phyloP scores from a whole-genome alignment of 2,888 invertebrate genomes.

The Cantharis lateralis region DNA sequence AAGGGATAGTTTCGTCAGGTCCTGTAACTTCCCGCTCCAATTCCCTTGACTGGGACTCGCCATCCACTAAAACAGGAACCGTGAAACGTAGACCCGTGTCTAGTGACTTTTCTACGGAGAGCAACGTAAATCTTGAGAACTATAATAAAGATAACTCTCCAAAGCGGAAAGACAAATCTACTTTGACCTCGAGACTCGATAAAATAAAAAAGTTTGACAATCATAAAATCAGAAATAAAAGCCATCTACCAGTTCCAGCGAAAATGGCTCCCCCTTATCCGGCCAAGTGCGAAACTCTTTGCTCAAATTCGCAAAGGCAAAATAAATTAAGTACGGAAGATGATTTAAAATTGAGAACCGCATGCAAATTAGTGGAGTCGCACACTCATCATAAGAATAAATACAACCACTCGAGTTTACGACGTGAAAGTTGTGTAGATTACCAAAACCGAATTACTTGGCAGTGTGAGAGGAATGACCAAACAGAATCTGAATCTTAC shows the following conservation, averaged over 20 bases:
- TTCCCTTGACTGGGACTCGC: conserved; percentile 72
- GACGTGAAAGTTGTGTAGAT: not conserved
- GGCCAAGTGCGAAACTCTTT: not conserved
- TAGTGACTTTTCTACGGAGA: conserved; percentile 32
- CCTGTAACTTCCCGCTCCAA: conserved; percentile 36
- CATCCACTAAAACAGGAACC: conserved; percentile 72
- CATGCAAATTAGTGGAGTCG: not conserved
- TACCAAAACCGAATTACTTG: not conserved
- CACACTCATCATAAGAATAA: not conserved
- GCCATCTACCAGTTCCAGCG: not conserved
- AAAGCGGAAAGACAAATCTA: conserved; percentile 7
- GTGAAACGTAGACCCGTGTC: conserved; percentile 70
- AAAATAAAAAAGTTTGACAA: not conserved
- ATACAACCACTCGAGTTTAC: not conserved
- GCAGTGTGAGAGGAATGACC: not conserved
- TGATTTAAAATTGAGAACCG: not conserved
- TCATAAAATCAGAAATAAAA: not conserved
- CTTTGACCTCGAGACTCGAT: conserved; percentile 7
- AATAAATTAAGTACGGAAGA: not conserved
- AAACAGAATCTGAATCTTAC: not conserved
- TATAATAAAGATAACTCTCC: conserved; percentile 2
- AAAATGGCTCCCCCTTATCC: not conserved
- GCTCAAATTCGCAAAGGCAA: not conserved
- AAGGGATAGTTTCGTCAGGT: conserved; percentile 38
- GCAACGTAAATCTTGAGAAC: conserved; percentile 7